Evolutionary conservation across 2,797 vertebrate genomes (phyloP).

Genomic region (Silurus lanzhouensis): DNA sequence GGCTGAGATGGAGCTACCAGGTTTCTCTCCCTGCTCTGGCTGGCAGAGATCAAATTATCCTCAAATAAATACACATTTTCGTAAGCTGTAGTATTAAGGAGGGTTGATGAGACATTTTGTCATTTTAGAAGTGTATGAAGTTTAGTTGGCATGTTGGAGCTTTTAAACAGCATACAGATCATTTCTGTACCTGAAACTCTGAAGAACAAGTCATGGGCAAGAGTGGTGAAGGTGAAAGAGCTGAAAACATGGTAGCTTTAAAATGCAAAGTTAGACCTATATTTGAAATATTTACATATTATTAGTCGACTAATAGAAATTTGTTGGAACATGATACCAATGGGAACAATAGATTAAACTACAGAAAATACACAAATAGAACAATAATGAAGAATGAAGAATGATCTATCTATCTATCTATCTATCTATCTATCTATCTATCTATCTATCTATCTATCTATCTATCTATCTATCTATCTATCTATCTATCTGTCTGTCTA

Average conservation of each 20-base stretch:
- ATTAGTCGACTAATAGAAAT: background rate
- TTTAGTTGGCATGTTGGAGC: background rate
- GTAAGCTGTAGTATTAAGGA: background rate
- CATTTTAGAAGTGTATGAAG: constrained; percentile 1
- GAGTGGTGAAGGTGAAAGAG: no score
- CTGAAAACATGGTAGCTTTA: no score
- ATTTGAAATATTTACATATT: no score
- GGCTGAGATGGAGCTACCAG: constrained; percentile 26
- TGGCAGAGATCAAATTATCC: constrained; percentile 19
- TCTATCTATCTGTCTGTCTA: no score
- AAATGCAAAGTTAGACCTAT: no score
- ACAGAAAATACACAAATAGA: no score
- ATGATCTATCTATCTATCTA: no score
- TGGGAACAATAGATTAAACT: no score
- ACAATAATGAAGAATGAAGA: no score
- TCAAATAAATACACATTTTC: constrained; percentile 8
- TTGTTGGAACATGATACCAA: background rate
- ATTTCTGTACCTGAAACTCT: background rate
- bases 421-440: no score
- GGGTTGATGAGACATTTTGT: background rate
- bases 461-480: no score
- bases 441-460: no score
- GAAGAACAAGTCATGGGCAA: background rate
- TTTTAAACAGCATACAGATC: background rate
- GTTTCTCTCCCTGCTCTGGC: background rate